phyloP scores from a whole-genome alignment of 2,797 vertebrate species.

The Argentina silus region DNA sequence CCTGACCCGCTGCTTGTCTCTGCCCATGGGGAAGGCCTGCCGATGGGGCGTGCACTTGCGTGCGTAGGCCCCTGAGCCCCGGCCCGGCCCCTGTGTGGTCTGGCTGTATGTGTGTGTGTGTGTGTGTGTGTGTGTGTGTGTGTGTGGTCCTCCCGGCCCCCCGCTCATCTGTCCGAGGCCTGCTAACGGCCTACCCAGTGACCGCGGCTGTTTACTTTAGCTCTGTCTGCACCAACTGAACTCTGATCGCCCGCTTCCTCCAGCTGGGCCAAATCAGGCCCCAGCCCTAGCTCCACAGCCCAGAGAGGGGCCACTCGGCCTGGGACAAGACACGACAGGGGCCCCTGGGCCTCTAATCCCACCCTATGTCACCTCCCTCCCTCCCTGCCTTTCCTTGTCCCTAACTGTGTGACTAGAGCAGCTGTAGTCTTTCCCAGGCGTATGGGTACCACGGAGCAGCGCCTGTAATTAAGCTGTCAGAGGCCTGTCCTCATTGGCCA shows the following conservation, averaged over 20 bases:
- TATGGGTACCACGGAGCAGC: slow-evolving; percentile 62
- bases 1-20: slow-evolving; percentile 68
- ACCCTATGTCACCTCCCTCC: slow-evolving; percentile 42
- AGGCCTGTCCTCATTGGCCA: slow-evolving; percentile 56
- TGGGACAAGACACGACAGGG: slow-evolving; percentile 62
- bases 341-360: slow-evolving; percentile 61
- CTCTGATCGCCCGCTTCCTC: slow-evolving; percentile 93
- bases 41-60: slow-evolving; percentile 80
- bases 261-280: slow-evolving; percentile 97
- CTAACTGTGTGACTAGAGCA: slow-evolving; percentile 46
- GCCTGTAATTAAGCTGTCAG: slow-evolving; percentile 75
- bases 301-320: slow-evolving; percentile 65
- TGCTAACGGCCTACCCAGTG: slow-evolving; percentile 97
- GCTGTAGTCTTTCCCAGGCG: slow-evolving; percentile 50
- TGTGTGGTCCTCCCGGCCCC: slow-evolving; percentile 77
- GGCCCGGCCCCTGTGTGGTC: slow-evolving; percentile 77
- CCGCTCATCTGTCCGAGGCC: slow-evolving; percentile 97
- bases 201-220: slow-evolving; percentile 99
- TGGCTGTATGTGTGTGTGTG: slow-evolving; percentile 41
- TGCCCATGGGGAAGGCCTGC: slow-evolving; percentile 70
- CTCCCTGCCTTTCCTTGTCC: slow-evolving; percentile 49
- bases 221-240: slow-evolving; percentile 97
- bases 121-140: slow-evolving; percentile 51
- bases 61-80: slow-evolving; percentile 81
- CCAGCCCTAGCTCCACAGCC: slow-evolving; percentile 72